Base-by-base conservation (phyloP, 1,140 invertebrate species). In the Trichomalopsis sarcophagae region DNA sequence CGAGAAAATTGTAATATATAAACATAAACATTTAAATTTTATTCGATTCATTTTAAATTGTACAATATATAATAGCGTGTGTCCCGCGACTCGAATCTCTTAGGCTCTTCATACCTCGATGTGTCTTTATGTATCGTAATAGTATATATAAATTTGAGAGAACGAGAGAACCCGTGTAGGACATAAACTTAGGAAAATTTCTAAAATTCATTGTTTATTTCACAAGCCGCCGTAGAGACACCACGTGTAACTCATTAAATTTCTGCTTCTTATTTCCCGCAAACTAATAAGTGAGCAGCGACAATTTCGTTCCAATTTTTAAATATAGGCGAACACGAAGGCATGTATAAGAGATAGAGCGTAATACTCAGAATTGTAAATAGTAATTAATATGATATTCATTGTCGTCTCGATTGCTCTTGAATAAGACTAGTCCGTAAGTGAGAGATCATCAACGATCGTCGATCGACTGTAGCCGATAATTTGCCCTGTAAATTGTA, bases 401-500 rank as follows among this genome's bases (percentile, higher is more conserved):
- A 84, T 84, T 84, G 76, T 84, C 76, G 82, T 84, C 76, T 79
- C 47, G 47, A 84, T 73, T 79, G 40, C 76, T 79, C 66, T 73
- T 81, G 47, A 83, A 78, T 73, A 84, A 78, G 40, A 78, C 44
- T 71, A 75, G 50, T 84, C 62, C 30, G 68, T 68, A 86, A 82
- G 36, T 30, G 36, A 82, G 40, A 50, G 33, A 69, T 6, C n/a
- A 76, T 71, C 40, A 50, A 44, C 74, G 62, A 50, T 33, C 30
- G 36, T 55, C 62, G 47, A 55, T 62, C 17, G 2, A 47, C 47
- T 55, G 55, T 79, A 79, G 75, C 17, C 69, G 21, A 30, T 85
- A 84, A 79, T 75, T 75, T 66, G 55, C 40, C 47, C 68, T 86
- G 73, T 87, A 87, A 55, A 87, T 88, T 88, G 73, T 82, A 86